Base-by-base conservation (phyloP, 2,888 invertebrate genomes). In the Cerastoderma edule region DNA sequence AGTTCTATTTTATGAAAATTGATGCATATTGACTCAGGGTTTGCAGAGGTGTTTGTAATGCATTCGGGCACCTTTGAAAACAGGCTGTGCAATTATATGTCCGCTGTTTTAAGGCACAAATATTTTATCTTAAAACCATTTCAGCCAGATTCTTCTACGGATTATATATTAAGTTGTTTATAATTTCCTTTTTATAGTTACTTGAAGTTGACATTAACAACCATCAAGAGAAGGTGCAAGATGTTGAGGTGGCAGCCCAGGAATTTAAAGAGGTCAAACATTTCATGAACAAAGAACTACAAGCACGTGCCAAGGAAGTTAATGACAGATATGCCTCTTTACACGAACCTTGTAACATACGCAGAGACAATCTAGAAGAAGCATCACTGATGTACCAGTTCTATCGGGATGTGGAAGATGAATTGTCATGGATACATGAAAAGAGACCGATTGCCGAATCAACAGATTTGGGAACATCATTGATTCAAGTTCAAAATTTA, bases 331-430 rank as follows among this genome's bases (percentile, higher is more conserved):
- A 81, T 30, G 95, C 95, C 19, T 95, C 96, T 6, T 94, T 99
- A 13, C 96, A 96, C 87, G 98, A 97, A 91, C 98, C 98, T 0
- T 95, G 98, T 92, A 96, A 97, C 91, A 97, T 97, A 80, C 95
- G 98, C 0, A 94, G 97, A 48, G 98, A 99, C 89, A 97, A 98
- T 92, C 94, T 99, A 46, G 97, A 98, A 90, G 98, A 98, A 83
- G 97, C 98, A 0, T 95, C 96, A 2, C 94, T 96, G 57, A 93
- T 98, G 81, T 97, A 98, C 90, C 96, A 98, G 89, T 98, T 98
- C 94, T 94, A 96, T 57, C 94, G 97, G 30, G 99, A 99, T 90
- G 96, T 97, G 0, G 97, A 98, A 76, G 98, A 99, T 91, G 98
- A 99, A 92, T 90, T 97, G 68, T 95, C 96, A 83, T 99, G 99